These are phyloP conservation scores for Ditula angustiorana DNA, from an alignment of 2,888 invertebrate species.

Conservation along the genomic window DNA sequence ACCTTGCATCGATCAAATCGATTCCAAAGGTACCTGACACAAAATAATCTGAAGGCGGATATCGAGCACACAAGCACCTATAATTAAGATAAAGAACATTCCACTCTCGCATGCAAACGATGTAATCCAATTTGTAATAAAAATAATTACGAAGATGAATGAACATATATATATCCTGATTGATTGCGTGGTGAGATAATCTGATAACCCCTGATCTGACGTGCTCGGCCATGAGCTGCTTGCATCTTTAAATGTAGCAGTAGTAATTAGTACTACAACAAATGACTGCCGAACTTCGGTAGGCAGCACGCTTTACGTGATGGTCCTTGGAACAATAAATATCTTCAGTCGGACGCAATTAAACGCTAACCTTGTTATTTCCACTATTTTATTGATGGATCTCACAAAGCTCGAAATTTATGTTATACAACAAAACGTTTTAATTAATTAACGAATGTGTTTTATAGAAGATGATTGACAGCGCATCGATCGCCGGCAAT, in stretches of 20 bases:
- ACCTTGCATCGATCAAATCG: slow-evolving; percentile 19
- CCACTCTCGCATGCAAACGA: slow-evolving; percentile 24
- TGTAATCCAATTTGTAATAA: slow-evolving; percentile 35
- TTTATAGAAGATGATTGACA: slow-evolving; percentile 26
- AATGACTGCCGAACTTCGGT: slow-evolving; percentile 60
- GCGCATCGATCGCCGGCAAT: slow-evolving; percentile 30
- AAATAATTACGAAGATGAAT: slow-evolving; percentile 39
- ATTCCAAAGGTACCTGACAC: slow-evolving; percentile 2
- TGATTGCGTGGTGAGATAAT: slow-evolving; percentile 39
- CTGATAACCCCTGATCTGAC: slow-evolving; percentile 42
- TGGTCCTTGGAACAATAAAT: slow-evolving; percentile 55
- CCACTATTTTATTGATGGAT: slow-evolving; percentile 56
- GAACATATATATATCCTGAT: slow-evolving; percentile 31
- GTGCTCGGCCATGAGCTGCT: slow-evolving; percentile 43
- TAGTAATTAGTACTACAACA: slow-evolving; percentile 52
- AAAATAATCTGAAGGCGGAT: slow-evolving; percentile 28
- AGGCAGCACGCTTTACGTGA: slow-evolving; percentile 66
- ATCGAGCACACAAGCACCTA: slow-evolving; percentile 15
- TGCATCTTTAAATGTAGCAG: slow-evolving; percentile 46
- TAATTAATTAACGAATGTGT: slow-evolving; percentile 46
- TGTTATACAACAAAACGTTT: slow-evolving; percentile 45
- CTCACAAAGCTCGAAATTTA: slow-evolving; percentile 43
- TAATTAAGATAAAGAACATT: slow-evolving; percentile 35
- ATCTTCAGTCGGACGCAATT: slow-evolving; percentile 52
- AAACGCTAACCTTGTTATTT: slow-evolving; percentile 61